Evolutionary conservation across 2,888 invertebrate genomes (phyloP).

Genomic region (Chalcosyrphus nemorum): DNA sequence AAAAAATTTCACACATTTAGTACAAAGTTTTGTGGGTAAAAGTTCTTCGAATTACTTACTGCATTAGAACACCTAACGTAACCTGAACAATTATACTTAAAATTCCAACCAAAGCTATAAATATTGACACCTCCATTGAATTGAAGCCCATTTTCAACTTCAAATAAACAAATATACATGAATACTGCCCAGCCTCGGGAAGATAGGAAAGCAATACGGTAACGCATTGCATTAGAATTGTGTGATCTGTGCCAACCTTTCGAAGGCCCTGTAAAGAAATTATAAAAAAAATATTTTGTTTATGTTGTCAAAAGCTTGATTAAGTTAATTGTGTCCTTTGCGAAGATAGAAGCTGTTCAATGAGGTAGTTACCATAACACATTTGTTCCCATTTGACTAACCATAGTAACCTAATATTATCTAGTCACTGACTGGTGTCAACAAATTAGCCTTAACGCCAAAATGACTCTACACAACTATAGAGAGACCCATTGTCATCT

Average conservation of each 20-base stretch:
- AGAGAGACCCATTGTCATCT: too few relatives aligned
- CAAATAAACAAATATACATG: slow-evolving; percentile 99
- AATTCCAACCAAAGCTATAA: slow-evolving; percentile 98
- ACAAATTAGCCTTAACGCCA: too few relatives aligned
- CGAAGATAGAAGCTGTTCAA: too few relatives aligned
- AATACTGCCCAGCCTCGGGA: slow-evolving; percentile 99
- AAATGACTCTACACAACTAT: too few relatives aligned
- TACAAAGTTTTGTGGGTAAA: background rate
- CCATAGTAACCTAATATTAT: too few relatives aligned
- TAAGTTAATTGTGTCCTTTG: too few relatives aligned
- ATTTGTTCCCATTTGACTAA: too few relatives aligned
- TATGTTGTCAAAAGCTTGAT: too few relatives aligned
- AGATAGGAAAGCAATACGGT: slow-evolving; percentile 98
- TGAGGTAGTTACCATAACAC: too few relatives aligned
- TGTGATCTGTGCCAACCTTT: slow-evolving; percentile 96
- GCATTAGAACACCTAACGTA: slow-evolving; percentile 91
- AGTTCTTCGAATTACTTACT: slow-evolving; percentile 77
- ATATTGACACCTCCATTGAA: slow-evolving; percentile 96
- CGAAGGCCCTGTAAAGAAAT: slow-evolving; percentile 85
- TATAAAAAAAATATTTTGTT: slow-evolving; percentile 20
- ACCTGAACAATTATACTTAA: slow-evolving; percentile 98
- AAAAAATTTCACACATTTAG: background rate
- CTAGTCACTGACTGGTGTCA: too few relatives aligned
- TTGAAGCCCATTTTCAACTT: slow-evolving; percentile 98
- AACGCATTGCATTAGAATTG: slow-evolving; percentile 97